Base-by-base conservation (phyloP, 2,888 invertebrate species). In the Thereva nobilitata region DNA sequence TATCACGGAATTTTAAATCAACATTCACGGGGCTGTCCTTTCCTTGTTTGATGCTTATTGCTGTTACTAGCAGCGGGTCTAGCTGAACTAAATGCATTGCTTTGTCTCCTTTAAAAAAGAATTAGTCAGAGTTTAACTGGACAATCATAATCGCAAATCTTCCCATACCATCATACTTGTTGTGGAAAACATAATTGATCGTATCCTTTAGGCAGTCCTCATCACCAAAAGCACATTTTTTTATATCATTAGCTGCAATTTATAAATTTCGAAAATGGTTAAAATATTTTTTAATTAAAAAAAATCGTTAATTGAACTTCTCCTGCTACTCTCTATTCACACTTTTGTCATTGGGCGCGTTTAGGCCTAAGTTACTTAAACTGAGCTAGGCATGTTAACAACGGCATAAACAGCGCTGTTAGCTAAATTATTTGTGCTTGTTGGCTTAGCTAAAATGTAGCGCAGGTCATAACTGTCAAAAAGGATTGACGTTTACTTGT, bases 11-110 rank as follows among this genome's bases (percentile, higher is more conserved):
- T 35, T 42, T 57, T 4, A 57, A 35, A 45, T 7, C 23, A 45
- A 68, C 57, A 44, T 59, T 57, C 1, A 67, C 67, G 8, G 67
- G 69, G 41, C 69, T 53, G 9, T 57, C 52, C 9, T 55, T 54
- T 5, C 50, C 66, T 49, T 66, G 59, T 8, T 54, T 41, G 6
- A 70, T 64, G 0, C 10, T 23, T 12, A 70, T 42, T 7, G 34
- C 7, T 4, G 41, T 55, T 1, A 70, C 38, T 4, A 34, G 23
- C 5, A 67, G 12, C 6, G 70, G 70, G 12, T 67, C 55, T 0
- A 68, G n/a, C 5, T 7, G 8, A 5, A 10, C 55, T 2, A 70
- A 52, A 37, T 54, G 41, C 12, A 70, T 37, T 6, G 37, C 44
- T 4, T 50, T 9, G 23, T 44, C 4, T 8, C 57, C 66, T 59